phyloP scores from a whole-genome alignment of 2,113 vertebrate species.

The Meleagris gallopavo region DNA sequence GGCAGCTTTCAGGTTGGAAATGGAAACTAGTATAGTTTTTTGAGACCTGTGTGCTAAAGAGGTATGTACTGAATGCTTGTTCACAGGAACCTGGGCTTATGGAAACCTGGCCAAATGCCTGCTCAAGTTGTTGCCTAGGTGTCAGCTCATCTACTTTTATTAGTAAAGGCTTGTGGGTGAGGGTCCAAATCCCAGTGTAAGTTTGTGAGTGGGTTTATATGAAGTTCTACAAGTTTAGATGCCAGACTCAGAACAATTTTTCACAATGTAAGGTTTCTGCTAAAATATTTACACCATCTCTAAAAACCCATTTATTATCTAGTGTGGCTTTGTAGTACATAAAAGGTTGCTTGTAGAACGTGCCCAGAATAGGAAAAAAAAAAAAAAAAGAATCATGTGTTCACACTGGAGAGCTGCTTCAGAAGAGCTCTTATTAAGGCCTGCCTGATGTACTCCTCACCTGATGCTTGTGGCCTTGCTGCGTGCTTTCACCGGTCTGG shows the following conservation, averaged over 20 bases:
- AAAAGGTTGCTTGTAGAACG: neutral
- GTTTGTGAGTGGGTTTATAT: neutral
- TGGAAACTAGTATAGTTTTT: neutral
- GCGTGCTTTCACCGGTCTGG: neutral
- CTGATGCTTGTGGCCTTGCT: neutral
- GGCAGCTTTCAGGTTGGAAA: neutral
- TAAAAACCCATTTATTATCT: neutral
- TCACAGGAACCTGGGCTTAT: neutral
- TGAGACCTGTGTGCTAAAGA: neutral
- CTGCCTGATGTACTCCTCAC: neutral
- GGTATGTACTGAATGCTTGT: neutral
- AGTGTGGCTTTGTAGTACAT: neutral
- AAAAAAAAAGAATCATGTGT: neutral
- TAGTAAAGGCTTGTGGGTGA: neutral
- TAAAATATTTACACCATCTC: conserved; percentile 21
- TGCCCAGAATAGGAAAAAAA: neutral
- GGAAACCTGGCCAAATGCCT: neutral
- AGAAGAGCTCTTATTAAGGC: neutral
- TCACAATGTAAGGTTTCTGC: neutral
- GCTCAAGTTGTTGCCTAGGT: neutral
- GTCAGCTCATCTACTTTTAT: conserved; percentile 25
- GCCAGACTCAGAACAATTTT: neutral
- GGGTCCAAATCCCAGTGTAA: neutral
- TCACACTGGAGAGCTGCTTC: neutral
- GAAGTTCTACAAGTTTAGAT: neutral